Evolutionary conservation across 2,113 vertebrate species (phyloP).

Genomic region (Amblyornis subalaris): DNA sequence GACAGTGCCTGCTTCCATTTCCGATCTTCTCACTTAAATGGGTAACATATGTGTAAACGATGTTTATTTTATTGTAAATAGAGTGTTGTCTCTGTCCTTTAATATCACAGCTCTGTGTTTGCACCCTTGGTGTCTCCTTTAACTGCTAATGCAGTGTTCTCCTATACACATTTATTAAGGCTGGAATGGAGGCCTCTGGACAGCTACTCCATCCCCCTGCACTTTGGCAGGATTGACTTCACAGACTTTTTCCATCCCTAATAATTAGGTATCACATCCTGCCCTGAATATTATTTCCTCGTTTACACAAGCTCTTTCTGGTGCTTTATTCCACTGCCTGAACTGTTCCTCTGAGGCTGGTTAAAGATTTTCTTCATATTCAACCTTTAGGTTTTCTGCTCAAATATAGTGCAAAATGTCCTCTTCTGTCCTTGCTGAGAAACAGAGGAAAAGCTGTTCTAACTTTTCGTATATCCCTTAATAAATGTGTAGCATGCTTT

Average conservation of each 20-base stretch:
- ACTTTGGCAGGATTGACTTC: not conserved
- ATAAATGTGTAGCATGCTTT: not conserved
- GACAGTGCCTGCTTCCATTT: conserved; percentile 51
- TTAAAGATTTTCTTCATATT: not conserved
- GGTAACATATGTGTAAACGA: conserved; percentile 37
- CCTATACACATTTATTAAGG: not conserved
- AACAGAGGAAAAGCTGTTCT: not conserved
- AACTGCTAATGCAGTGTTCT: not conserved
- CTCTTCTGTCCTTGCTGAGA: not conserved
- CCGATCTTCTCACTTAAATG: conserved; percentile 63
- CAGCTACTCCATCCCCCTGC: not conserved
- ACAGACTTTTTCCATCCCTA: not conserved
- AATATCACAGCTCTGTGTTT: not conserved
- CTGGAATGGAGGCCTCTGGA: not conserved
- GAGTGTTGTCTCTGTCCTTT: conserved; percentile 24
- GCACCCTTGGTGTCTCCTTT: not conserved
- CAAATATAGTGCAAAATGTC: not conserved
- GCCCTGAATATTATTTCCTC: not conserved
- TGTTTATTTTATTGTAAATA: conserved; percentile 64
- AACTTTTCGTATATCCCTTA: not conserved
- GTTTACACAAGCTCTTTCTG: not conserved
- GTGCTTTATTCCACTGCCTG: not conserved
- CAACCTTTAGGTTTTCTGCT: not conserved
- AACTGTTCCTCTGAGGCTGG: not conserved
- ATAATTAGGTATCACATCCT: not conserved